phyloP scores from a whole-genome alignment of 2,113 vertebrate species.

The Equus przewalskii region DNA sequence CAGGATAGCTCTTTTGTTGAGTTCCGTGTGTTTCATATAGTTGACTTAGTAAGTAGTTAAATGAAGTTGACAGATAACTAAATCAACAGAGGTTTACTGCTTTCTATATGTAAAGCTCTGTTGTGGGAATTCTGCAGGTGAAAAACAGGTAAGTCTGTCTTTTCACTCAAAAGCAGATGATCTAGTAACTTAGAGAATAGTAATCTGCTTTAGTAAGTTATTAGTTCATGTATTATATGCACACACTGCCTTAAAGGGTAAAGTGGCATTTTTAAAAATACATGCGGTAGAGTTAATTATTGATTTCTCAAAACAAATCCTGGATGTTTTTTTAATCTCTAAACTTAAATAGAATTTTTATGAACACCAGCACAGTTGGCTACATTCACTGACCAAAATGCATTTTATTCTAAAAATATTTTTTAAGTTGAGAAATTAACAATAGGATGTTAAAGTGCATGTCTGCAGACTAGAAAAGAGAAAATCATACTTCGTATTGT shows the following conservation, averaged over 20 bases:
- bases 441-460: conserved; percentile 17
- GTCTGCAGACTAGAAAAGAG: background rate
- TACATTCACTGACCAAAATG: background rate
- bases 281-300: background rate
- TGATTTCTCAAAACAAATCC: conserved; percentile 8
- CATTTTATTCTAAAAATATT: background rate
- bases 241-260: background rate
- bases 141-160: background rate
- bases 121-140: background rate
- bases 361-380: background rate
- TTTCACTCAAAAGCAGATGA: conserved; percentile 9
- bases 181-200: background rate
- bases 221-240: background rate
- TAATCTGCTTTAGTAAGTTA: background rate
- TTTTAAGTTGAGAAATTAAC: conserved; percentile 27
- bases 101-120: background rate
- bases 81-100: background rate
- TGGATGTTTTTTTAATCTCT: background rate
- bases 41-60: background rate
- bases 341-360: conserved; percentile 31
- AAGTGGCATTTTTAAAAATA: background rate
- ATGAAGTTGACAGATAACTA: background rate
- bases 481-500: background rate
- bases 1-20: background rate
- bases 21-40: background rate